These are phyloP conservation scores for Fukomys damarensis DNA, from an alignment of 2,113 vertebrate species.

Conservation along the genomic window DNA sequence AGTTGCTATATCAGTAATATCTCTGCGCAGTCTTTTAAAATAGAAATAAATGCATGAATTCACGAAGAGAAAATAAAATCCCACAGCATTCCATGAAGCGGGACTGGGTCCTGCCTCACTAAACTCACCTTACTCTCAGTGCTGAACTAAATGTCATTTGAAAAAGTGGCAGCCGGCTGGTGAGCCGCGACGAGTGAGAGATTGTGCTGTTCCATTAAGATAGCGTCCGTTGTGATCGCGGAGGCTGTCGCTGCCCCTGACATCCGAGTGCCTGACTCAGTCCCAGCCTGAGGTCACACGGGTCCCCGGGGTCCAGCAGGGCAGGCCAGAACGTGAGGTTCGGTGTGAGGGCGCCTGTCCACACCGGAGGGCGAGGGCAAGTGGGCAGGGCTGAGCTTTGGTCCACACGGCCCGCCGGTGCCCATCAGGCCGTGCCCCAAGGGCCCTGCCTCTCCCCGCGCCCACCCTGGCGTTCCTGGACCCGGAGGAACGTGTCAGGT, in stretches of 20 bases:
- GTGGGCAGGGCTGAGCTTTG: not conserved
- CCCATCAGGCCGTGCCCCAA: not conserved
- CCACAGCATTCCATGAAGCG: not conserved
- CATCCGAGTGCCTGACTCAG: not conserved
- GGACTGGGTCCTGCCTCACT: not conserved
- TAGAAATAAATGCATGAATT: not conserved
- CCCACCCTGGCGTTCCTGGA: not conserved
- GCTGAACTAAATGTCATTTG: not conserved
- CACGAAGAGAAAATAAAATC: not conserved
- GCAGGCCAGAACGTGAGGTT: not conserved
- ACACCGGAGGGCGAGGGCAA: not conserved
- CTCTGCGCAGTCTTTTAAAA: too few relatives aligned
- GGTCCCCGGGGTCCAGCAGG: not conserved
- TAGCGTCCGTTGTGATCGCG: not conserved
- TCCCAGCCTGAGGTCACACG: not conserved
- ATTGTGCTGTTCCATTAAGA: not conserved
- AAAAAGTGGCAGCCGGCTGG: not conserved
- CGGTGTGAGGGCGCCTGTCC: fast-evolving
- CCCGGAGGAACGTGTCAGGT: fast-evolving
- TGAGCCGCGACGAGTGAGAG: too few relatives aligned
- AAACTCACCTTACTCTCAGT: not conserved
- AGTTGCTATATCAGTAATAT: too few relatives aligned
- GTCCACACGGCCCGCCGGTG: too few relatives aligned
- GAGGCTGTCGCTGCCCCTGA: not conserved
- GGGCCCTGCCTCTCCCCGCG: not conserved